Conservation (phyloP, 1,140 invertebrate species). For the Medauroidea extradentata region DNA sequence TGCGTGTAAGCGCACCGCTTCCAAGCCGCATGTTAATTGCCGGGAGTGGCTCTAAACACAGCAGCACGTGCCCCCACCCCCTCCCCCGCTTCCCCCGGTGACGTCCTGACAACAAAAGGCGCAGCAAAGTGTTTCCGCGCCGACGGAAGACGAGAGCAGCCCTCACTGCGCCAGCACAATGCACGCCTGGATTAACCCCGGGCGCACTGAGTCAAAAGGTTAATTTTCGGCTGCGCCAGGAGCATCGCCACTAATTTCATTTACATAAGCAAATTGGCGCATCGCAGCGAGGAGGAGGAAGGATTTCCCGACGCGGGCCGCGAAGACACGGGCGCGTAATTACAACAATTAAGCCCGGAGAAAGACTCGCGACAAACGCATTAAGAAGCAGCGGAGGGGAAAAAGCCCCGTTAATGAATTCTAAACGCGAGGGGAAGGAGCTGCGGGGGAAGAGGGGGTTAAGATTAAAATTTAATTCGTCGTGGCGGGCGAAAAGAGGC, state of each 20-base stretch:
- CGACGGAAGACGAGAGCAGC: too few species aligned
- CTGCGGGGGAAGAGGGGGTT: too few species aligned
- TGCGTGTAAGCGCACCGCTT: too few species aligned
- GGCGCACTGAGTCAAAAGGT: conserved; percentile 7
- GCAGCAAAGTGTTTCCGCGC: too few species aligned
- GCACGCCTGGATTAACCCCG: too few species aligned
- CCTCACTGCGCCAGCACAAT: too few species aligned
- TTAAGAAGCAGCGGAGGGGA: conserved; percentile 1
- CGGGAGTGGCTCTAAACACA: too few species aligned
- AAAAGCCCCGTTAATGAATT: conserved; percentile 9
- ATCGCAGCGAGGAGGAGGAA: background rate
- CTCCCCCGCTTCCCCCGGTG: too few species aligned
- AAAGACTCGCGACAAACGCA: conserved; percentile 1
- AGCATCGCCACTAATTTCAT: conserved; percentile 12
- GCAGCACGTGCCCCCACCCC: too few species aligned
- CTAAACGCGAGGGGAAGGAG: background rate
- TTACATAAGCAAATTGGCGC: conserved; percentile 11
- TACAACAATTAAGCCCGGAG: conserved; percentile 3
- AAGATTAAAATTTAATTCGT: conserved; percentile 7
- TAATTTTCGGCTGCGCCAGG: background rate
- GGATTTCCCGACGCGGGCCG: background rate
- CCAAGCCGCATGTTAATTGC: too few species aligned
- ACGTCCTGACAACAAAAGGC: too few species aligned
- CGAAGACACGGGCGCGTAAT: conserved; percentile 1
- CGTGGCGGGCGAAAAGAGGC: background rate